Evolutionary conservation across 92 coral and sea anemone genomes (phyloP), one percentile per base, ranked within the genome.

Genomic region (Umimayanthus kanabou): DNA sequence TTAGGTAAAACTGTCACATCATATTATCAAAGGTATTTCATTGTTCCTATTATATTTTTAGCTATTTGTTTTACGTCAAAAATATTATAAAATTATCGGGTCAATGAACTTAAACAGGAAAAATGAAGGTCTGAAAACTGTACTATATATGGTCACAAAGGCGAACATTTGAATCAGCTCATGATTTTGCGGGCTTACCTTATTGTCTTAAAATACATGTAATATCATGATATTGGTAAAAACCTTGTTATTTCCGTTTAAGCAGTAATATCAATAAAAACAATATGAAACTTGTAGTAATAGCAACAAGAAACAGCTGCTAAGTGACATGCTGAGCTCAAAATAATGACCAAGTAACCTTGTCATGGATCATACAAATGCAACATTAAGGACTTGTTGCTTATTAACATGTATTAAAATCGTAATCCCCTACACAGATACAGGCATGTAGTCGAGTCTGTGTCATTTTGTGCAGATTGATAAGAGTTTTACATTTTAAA

Each of bases 31-130:
- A 61, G 69, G 69, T 18, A 61, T 61, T 61, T 61, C 5, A 37
- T 39, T 75, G 79, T 75, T 75, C 22, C 23, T 75, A 37, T 75
- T 40, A 18, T 43, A 33, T 33, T 33, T 33, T 33, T 33, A 20
- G 79, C 25, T 20, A 39, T 75, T 15, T 75, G 26, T 75, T 75
- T 75, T 73, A 47, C 77, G 37, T 73, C 23, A 73, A 73, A 30
- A 16, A 73, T 73, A 3, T 18, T 23, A 15, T 75, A 43, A 40
- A 33, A 18, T 22, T 75, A 37, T 37, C 47, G 53, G 45, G 7
- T 75, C 79, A 39, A 3, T 61, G 69, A 61, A 61, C 50, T 37
- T 5, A 9, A 75, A 75, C 79, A 22, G 79, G 79, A 39, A 75
- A 75, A 23, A 20, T 4, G 25, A 33, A 75, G 50, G 9, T 3